Conservation (phyloP, 2,888 invertebrate genomes). For the Eurytoma californica region DNA sequence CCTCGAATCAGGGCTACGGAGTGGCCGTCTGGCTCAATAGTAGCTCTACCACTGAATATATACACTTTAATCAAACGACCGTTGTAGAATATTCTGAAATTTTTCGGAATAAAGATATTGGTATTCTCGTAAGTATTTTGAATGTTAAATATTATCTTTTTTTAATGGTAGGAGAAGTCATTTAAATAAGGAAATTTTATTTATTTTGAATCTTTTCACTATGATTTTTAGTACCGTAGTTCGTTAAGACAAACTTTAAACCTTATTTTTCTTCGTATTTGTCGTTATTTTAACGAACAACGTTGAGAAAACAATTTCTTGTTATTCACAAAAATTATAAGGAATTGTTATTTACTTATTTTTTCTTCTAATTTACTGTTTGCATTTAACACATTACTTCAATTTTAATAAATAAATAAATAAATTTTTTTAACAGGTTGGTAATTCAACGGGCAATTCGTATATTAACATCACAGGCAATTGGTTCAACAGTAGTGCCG, state of each 20-base stretch:
- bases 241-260: too few relatives aligned
- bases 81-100: slow-evolving; percentile 91
- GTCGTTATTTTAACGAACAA: too few relatives aligned
- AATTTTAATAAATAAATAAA: neutral
- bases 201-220: too few relatives aligned
- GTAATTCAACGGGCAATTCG: slow-evolving; percentile 92
- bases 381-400: too few relatives aligned
- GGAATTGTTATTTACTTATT: too few relatives aligned
- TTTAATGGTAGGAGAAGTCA: neutral
- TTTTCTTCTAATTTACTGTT: too few relatives aligned
- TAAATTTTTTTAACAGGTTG: slow-evolving; percentile 78
- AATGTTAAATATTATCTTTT: neutral
- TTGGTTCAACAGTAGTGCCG: slow-evolving; percentile 86
- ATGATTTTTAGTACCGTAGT: too few relatives aligned
- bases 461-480: slow-evolving; percentile 96
- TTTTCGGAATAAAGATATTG: slow-evolving; percentile 90
- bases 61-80: slow-evolving; percentile 89
- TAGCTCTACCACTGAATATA: slow-evolving; percentile 85
- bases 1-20: slow-evolving; percentile 92
- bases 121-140: slow-evolving; percentile 79
- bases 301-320: too few relatives aligned
- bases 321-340: too few relatives aligned
- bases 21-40: slow-evolving; percentile 93
- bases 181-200: too few relatives aligned
- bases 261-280: too few relatives aligned